Evolutionary conservation across 2,888 invertebrate genomes (phyloP).

Genomic region (Tridacna gigas): DNA sequence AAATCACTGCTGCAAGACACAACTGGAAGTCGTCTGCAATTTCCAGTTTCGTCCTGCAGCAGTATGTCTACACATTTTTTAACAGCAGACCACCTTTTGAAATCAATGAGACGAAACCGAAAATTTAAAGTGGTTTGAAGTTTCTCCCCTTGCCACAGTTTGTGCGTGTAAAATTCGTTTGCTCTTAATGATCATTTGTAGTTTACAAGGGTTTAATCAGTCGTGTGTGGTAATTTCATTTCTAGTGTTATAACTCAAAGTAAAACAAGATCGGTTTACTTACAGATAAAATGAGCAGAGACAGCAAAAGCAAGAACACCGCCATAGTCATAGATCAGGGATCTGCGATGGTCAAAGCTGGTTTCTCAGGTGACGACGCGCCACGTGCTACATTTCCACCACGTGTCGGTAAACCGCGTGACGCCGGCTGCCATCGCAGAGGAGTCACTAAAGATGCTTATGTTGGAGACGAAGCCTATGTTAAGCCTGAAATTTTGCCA

Average conservation of each 20-base stretch:
- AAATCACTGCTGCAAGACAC: no score
- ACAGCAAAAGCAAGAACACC: slow-evolving; percentile 95
- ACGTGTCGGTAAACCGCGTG: slow-evolving; percentile 7
- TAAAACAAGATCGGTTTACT: not conserved
- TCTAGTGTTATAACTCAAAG: not conserved
- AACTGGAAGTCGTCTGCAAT: no score
- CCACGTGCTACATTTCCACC: slow-evolving; percentile 16
- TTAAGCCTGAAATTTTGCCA: not conserved
- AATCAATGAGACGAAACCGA: no score
- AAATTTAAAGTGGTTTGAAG: no score
- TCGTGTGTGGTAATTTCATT: not conserved
- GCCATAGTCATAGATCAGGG: slow-evolving; percentile 91
- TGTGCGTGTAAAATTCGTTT: not conserved
- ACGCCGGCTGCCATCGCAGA: not conserved
- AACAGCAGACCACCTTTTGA: no score
- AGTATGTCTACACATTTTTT: no score
- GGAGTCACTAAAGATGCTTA: not conserved
- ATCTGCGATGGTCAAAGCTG: slow-evolving; percentile 91
- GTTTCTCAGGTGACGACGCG: slow-evolving; percentile 18
- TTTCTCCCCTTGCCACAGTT: not conserved
- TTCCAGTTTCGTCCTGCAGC: no score
- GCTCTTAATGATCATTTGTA: not conserved
- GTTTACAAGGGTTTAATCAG: not conserved
- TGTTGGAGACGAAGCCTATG: slow-evolving; percentile 11
- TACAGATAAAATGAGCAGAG: not conserved